Conservation (phyloP, 2,888 invertebrate genomes). For the Nomada hirtipes region DNA sequence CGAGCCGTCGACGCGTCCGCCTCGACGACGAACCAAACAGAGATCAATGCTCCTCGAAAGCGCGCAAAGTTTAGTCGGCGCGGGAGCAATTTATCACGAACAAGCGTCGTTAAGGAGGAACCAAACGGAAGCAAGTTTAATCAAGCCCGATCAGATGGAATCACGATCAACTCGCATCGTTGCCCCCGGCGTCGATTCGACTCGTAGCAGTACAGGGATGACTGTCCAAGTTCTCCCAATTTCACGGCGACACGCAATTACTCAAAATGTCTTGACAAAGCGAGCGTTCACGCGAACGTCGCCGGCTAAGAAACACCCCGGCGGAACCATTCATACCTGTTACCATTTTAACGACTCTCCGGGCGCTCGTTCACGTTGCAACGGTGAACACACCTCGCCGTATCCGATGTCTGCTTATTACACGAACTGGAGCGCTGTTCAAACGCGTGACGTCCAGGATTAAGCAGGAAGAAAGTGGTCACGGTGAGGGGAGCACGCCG, state of each 20-base stretch:
- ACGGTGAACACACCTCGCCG: background rate
- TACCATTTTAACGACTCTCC: background rate
- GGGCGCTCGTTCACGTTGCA: background rate
- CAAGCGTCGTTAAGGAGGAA: conserved; percentile 35
- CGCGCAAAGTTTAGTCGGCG: conserved; percentile 23
- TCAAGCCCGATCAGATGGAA: conserved; percentile 53
- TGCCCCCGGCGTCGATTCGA: conserved; percentile 37
- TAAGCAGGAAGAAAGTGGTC: conserved; percentile 42
- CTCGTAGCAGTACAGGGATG: conserved; percentile 39
- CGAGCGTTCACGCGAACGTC: background rate
- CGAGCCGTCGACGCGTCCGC: background rate
- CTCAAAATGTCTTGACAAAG: conserved; percentile 28
- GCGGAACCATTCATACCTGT: background rate
- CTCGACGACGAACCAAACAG: conserved; percentile 10
- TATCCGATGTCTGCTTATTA: background rate
- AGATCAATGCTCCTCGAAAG: background rate
- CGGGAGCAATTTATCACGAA: conserved; percentile 45
- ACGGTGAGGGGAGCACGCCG: conserved; percentile 26
- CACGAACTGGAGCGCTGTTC: conserved; percentile 2
- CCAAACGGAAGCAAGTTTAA: conserved; percentile 49
- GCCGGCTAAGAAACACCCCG: background rate
- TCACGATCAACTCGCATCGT: conserved; percentile 48
- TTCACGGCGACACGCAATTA: conserved; percentile 50
- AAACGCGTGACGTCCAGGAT: conserved; percentile 12
- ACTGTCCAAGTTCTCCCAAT: conserved; percentile 66